Evolutionary conservation across 2,113 vertebrate genomes (phyloP).

Genomic region (Pterocles burchelli): DNA sequence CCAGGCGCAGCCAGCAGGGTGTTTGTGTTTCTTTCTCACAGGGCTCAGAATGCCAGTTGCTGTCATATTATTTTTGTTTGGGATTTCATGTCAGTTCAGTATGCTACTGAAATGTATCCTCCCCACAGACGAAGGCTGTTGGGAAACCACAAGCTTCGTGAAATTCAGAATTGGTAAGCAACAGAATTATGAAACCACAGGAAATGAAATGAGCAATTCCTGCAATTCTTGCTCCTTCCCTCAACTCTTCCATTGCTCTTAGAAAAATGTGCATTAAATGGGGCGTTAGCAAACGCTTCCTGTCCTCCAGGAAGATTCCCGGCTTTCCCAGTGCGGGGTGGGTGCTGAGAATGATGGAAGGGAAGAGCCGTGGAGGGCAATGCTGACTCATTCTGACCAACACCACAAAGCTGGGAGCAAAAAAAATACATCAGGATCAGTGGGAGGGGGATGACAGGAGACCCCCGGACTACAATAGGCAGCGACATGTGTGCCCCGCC

Average conservation of each 20-base stretch:
- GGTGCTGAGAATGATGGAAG: neutral
- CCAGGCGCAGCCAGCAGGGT: neutral
- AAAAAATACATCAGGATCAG: neutral
- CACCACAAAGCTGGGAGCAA: neutral
- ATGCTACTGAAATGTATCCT: slow-evolving; percentile 47
- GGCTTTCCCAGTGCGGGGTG: accelerated
- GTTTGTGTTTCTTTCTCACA: neutral
- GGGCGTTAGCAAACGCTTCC: neutral
- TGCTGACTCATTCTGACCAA: neutral
- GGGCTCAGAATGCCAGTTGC: neutral
- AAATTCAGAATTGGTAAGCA: slow-evolving; percentile 45
- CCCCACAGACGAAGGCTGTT: slow-evolving; percentile 21
- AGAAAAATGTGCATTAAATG: slow-evolving; percentile 27
- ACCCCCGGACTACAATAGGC: neutral
- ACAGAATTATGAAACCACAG: slow-evolving; percentile 54
- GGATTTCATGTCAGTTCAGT: slow-evolving; percentile 15
- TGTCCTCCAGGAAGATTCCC: slow-evolving; percentile 18
- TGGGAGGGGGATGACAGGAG: neutral
- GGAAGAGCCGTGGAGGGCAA: neutral
- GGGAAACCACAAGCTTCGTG: slow-evolving; percentile 62
- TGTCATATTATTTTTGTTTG: neutral
- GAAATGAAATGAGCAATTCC: slow-evolving; percentile 53
- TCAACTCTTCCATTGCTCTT: neutral
- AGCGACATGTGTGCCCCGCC: neutral
- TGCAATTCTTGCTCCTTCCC: neutral